These are phyloP conservation scores for Atractosteus spatula DNA, from an alignment of 2,113 vertebrate species.

Conservation along the genomic window DNA sequence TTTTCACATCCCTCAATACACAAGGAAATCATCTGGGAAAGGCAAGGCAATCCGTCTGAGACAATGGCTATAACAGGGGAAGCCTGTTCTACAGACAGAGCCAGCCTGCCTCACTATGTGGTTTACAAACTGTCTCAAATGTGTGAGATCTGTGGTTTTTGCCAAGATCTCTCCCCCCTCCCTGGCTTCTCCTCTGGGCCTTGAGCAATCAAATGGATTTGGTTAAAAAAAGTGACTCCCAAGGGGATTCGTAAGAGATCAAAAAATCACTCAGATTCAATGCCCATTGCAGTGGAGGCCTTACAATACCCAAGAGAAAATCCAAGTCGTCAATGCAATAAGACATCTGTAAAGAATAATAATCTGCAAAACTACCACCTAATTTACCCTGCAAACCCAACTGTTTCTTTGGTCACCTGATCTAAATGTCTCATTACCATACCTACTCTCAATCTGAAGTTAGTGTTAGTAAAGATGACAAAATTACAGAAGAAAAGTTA, in stretches of 20 bases:
- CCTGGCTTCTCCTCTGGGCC: conserved; percentile 36
- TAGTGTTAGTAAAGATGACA: too few relatives aligned
- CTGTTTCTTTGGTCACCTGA: too few relatives aligned
- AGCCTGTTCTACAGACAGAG: conserved; percentile 60
- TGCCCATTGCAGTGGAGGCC: conserved; percentile 39
- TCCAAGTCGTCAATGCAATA: conserved; percentile 36
- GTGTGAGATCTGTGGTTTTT: conserved; percentile 61
- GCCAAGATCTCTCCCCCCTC: conserved; percentile 54
- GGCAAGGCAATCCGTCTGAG: conserved; percentile 52
- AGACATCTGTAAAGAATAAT: conserved; percentile 31
- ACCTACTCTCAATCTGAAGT: too few relatives aligned
- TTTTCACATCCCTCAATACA: conserved; percentile 73
- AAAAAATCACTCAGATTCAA: conserved; percentile 43
- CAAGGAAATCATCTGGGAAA: conserved; percentile 74
- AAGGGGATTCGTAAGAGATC: conserved; percentile 54
- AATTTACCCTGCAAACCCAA: neutral
- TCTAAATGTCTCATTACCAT: too few relatives aligned
- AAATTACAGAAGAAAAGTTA: too few relatives aligned
- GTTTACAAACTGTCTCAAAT: conserved; percentile 66
- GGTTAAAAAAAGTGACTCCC: conserved; percentile 58
- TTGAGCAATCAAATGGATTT: conserved; percentile 65
- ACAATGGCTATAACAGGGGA: conserved; percentile 66
- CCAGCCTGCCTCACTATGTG: conserved; percentile 50
- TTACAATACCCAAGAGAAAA: conserved; percentile 40
- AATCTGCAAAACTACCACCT: conserved; percentile 16